Percentiles rank a stretch among this genome's conserved stretches.
phyloP scores from a whole-genome alignment of 2,113 vertebrate genomes.

The Bagarius yarrelli region DNA sequence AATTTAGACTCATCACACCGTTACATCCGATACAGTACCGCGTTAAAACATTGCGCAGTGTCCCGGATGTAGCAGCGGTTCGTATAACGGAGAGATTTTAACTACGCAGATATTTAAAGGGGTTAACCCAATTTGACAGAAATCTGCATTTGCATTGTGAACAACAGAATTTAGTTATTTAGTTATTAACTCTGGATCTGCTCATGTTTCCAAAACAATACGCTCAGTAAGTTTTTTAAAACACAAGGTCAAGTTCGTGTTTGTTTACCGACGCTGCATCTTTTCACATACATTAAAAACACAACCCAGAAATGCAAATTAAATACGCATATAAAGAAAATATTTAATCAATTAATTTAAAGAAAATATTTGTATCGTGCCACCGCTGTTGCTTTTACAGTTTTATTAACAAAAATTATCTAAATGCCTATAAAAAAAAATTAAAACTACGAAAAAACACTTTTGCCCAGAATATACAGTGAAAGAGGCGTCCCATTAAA shows the following conservation, averaged over 20 bases:
- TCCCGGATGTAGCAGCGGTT: not conserved
- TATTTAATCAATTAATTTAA: too few species aligned
- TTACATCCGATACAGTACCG: not conserved
- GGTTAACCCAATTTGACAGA: not conserved
- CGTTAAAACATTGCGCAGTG: not conserved
- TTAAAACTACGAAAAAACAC: too few species aligned
- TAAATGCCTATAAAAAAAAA: not conserved
- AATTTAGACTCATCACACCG: not conserved
- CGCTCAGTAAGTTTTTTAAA: not conserved
- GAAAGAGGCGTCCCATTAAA: not conserved
- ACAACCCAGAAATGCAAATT: not conserved
- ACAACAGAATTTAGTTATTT: too few species aligned
- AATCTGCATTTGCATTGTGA: not conserved
- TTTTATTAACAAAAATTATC: not conserved
- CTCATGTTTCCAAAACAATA: not conserved
- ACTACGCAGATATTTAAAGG: not conserved
- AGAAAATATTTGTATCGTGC: not conserved
- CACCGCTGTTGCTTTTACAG: not conserved
- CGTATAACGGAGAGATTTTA: not conserved
- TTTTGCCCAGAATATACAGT: too few species aligned
- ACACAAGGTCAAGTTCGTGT: not conserved
- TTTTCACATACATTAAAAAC: not conserved
- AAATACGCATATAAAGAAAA: not conserved
- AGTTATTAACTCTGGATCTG: not conserved
- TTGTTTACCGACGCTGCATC: not conserved